These are phyloP conservation scores for Calcarius lapponicus DNA, from an alignment of 2,797 vertebrate genomes.

Conservation along the genomic window DNA sequence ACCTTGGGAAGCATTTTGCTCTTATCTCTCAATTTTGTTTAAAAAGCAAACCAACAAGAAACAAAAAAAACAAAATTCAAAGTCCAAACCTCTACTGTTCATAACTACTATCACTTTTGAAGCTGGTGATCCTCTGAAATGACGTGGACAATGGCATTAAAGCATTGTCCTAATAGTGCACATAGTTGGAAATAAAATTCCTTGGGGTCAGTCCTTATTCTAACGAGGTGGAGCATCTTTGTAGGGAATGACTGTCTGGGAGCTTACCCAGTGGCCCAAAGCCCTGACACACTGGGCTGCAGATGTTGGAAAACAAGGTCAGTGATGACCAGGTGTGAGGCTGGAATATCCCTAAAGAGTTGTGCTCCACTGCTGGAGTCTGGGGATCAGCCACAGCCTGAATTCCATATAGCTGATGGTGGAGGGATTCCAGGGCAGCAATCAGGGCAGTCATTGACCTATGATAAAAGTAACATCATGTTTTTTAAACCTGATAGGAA, in stretches of 20 bases:
- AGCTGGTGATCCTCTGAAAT: conserved; percentile 18
- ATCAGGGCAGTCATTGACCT: background rate
- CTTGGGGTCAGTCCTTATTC: background rate
- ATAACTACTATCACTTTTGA: background rate
- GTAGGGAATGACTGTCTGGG: background rate
- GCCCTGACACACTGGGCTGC: background rate
- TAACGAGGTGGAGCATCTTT: background rate
- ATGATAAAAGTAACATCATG: background rate
- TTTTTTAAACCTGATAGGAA: conserved; percentile 7
- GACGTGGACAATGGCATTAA: background rate
- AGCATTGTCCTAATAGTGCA: conserved; percentile 18
- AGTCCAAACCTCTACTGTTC: background rate
- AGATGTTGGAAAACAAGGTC: background rate
- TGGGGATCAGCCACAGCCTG: background rate
- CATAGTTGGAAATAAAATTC: background rate
- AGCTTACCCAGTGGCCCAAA: background rate
- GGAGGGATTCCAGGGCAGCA: background rate
- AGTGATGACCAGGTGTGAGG: background rate
- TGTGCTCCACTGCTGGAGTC: background rate
- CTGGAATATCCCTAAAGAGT: background rate
- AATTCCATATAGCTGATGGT: background rate
- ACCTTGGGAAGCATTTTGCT: background rate
- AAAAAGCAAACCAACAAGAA: background rate
- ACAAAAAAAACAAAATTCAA: background rate
- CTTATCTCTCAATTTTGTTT: background rate